Conservation (phyloP, 2,888 invertebrate species). For the Gnatocerus cornutus region DNA sequence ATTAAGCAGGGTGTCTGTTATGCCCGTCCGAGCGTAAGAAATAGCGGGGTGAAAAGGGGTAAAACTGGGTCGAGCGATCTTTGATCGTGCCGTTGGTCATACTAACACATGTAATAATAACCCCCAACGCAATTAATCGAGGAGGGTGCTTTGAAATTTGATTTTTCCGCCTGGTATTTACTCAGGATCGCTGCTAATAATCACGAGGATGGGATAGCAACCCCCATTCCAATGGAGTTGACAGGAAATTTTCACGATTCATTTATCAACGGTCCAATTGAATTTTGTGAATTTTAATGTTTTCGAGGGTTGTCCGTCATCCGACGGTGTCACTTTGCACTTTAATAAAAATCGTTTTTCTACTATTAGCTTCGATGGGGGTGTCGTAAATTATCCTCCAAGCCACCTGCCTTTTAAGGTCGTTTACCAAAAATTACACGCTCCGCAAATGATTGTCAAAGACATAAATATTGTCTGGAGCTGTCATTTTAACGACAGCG, state of each 20-base stretch:
- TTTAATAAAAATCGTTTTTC: conserved; percentile 53
- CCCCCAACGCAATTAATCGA: conserved; percentile 66
- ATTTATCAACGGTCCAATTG: conserved; percentile 65
- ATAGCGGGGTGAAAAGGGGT: conserved; percentile 63
- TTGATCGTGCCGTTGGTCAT: conserved; percentile 54
- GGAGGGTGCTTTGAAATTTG: conserved; percentile 67
- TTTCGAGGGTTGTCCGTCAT: conserved; percentile 47
- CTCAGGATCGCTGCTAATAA: conserved; percentile 64
- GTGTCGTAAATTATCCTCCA: conserved; percentile 40
- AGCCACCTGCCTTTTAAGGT: conserved; percentile 49
- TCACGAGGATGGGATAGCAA: conserved; percentile 58
- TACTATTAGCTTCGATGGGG: conserved; percentile 27
- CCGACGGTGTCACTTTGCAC: conserved; percentile 47
- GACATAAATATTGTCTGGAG: conserved; percentile 46
- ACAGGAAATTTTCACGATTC: conserved; percentile 67
- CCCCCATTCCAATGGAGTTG: conserved; percentile 66
- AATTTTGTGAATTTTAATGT: conserved; percentile 66
- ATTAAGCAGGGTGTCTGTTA: conserved; percentile 71
- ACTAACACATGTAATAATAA: conserved; percentile 57
- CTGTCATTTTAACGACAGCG: conserved; percentile 49
- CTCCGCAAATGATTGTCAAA: conserved; percentile 44
- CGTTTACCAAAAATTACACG: conserved; percentile 50
- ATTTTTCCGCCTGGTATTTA: conserved; percentile 67
- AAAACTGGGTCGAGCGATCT: conserved; percentile 56
- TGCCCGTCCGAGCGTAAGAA: conserved; percentile 69